Conservation (phyloP, 2,113 vertebrate genomes). For the Lipotes vexillifer region DNA sequence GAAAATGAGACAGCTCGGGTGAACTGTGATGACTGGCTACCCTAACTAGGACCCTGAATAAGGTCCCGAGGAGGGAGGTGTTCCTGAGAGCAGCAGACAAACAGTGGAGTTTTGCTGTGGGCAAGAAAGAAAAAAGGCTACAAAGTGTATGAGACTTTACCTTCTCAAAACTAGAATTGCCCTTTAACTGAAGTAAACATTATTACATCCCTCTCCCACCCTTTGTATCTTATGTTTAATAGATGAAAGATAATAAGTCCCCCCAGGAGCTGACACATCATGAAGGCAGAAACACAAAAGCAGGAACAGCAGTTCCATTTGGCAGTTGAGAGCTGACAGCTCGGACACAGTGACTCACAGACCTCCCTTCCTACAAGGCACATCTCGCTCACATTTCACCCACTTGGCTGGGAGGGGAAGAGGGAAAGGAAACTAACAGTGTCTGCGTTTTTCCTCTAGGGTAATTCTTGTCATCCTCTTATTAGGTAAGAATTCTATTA, state of each 20-base stretch:
- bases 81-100: neutral
- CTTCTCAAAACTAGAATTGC: neutral
- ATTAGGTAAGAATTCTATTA: neutral
- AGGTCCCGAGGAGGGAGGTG: neutral
- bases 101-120: neutral
- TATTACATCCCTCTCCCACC: neutral
- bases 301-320: neutral
- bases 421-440: neutral
- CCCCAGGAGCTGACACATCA: neutral
- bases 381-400: constrained; percentile 24
- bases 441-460: neutral
- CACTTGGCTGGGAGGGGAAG: neutral
- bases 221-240: neutral
- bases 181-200: neutral
- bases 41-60: neutral
- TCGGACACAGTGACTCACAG: neutral
- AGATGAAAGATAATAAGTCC: neutral
- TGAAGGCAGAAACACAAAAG: neutral
- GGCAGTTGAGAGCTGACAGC: neutral
- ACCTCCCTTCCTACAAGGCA: neutral
- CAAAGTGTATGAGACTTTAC: neutral
- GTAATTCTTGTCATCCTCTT: neutral
- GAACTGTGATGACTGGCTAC: neutral
- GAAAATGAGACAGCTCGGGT: neutral
- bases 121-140: neutral